Percentiles rank a stretch among this genome's conserved stretches.
phyloP scores from a whole-genome alignment of 2,888 invertebrate genomes.

The Trypoxylon attenuatum region DNA sequence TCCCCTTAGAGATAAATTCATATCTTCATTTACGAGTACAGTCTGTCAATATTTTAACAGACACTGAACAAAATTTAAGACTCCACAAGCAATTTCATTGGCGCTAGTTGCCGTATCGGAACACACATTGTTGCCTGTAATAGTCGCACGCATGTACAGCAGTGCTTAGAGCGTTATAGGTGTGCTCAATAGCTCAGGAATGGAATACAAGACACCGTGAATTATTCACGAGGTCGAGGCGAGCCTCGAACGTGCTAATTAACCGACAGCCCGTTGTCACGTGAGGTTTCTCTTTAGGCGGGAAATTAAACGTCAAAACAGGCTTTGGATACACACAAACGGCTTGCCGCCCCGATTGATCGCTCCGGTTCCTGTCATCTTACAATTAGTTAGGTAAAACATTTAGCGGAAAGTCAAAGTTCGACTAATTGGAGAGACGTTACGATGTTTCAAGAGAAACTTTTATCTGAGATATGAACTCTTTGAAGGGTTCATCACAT shows the following conservation, averaged over 20 bases:
- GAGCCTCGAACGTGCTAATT: constrained; percentile 50
- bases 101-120: no score
- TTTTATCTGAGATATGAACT: background rate
- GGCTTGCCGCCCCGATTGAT: constrained; percentile 5
- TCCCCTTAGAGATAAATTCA: no score
- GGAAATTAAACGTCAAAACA: constrained; percentile 38
- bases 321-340: background rate
- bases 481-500: accelerated
- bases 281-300: constrained; percentile 47
- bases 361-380: background rate
- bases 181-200: constrained; percentile 29
- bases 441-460: background rate
- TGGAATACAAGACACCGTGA: constrained; percentile 38
- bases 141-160: no score
- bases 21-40: no score
- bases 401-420: background rate
- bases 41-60: no score
- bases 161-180: background rate
- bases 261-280: constrained; percentile 49
- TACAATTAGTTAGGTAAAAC: constrained; percentile 9
- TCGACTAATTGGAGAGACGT: background rate
- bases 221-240: constrained; percentile 47
- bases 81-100: no score
- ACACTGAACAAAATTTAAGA: no score
- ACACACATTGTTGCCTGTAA: no score